Conservation (phyloP, 2,888 invertebrate species). For the Podabrus alpinus region DNA sequence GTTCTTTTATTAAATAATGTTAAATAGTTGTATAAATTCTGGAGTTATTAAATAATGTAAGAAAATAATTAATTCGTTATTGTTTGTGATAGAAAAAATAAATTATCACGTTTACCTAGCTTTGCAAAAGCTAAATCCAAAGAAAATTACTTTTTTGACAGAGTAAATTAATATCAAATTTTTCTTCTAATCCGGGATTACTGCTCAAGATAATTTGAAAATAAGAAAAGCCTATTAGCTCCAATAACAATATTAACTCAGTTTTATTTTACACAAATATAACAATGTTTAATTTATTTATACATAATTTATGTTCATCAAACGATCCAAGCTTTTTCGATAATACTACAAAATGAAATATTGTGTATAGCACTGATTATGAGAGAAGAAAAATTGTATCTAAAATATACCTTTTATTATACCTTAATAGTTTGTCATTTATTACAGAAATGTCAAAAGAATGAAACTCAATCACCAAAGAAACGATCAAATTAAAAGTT, state of each 20-base stretch:
- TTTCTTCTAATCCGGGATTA: not conserved
- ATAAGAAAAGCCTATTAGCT: not conserved
- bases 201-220: not conserved
- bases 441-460: not conserved
- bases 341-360: not conserved
- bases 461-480: not conserved
- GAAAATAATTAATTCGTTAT: not conserved
- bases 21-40: not conserved
- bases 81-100: not conserved
- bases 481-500: not conserved
- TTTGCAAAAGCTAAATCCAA: not conserved
- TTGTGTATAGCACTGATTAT: not conserved
- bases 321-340: too few species aligned
- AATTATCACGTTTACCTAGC: not conserved
- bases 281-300: not conserved
- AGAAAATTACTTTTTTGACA: not conserved
- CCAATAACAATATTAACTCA: not conserved
- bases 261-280: not conserved
- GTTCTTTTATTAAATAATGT: not conserved
- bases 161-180: not conserved
- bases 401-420: not conserved
- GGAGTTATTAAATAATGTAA: not conserved
- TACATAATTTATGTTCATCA: not conserved
- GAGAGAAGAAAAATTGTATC: not conserved
- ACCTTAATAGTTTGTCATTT: not conserved